These are phyloP conservation scores for Aleiodes leptofemur DNA, from an alignment of 2,888 invertebrate species.

Conservation along the genomic window DNA sequence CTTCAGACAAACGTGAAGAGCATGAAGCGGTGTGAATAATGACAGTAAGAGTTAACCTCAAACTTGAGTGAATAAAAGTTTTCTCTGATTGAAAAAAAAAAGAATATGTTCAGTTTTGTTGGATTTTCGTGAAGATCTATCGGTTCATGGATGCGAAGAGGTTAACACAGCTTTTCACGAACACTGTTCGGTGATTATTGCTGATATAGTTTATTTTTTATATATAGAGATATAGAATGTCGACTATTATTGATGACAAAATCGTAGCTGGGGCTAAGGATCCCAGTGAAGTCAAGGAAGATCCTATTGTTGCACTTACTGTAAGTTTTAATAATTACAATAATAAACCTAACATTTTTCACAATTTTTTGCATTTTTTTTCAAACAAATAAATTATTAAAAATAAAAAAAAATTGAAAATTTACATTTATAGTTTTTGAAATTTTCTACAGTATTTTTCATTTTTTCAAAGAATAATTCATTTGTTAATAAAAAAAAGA, in stretches of 20 bases:
- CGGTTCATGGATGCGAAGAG: background rate
- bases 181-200: slow-evolving; percentile 24
- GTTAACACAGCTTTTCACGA: background rate
- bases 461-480: too few relatives aligned
- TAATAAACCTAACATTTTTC: background rate
- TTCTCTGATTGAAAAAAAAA: background rate
- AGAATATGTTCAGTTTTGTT: background rate
- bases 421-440: too few relatives aligned
- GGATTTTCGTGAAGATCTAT: slow-evolving; percentile 1
- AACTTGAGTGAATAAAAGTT: background rate
- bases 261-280: slow-evolving; percentile 72
- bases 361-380: too few relatives aligned
- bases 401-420: too few relatives aligned
- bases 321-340: slow-evolving; percentile 56
- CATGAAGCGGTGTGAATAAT: background rate
- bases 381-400: too few relatives aligned
- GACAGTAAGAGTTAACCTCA: slow-evolving; percentile 12
- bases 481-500: slow-evolving; percentile 1
- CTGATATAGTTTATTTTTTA: background rate
- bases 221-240: too few relatives aligned
- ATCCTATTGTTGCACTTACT: slow-evolving; percentile 72
- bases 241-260: slow-evolving; percentile 72
- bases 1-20: too few relatives aligned
- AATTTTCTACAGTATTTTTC: too few relatives aligned
- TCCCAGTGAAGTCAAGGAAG: slow-evolving; percentile 69